phyloP scores from a whole-genome alignment of 2,888 invertebrate species.

The Lepidochitona cinerea region DNA sequence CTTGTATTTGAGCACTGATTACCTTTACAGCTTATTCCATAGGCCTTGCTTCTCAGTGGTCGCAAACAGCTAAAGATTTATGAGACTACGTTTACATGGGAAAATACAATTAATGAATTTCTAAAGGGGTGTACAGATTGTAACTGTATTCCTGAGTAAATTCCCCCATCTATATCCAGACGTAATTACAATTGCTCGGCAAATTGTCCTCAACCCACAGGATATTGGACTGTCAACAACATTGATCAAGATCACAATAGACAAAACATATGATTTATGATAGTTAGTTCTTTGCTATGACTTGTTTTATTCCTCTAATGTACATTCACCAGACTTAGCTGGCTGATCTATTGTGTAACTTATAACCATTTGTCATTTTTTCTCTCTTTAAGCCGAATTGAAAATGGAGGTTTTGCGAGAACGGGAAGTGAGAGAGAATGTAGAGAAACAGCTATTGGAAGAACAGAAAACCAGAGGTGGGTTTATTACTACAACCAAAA shows the following conservation, averaged over 20 bases:
- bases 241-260: background rate
- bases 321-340: background rate
- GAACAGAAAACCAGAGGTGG: slow-evolving; percentile 95
- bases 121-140: background rate
- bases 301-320: background rate
- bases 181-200: background rate
- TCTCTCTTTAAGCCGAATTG: slow-evolving; percentile 86
- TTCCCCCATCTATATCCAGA: background rate
- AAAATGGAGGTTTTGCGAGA: slow-evolving; percentile 96
- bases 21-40: background rate
- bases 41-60: background rate
- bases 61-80: background rate
- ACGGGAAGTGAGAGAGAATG: slow-evolving; percentile 91
- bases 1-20: background rate
- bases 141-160: background rate
- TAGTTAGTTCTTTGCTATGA: background rate
- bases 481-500: no score
- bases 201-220: background rate
- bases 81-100: background rate
- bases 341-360: background rate
- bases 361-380: background rate
- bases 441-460: slow-evolving; percentile 93
- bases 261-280: background rate
- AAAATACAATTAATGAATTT: slow-evolving; percentile 4
- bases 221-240: background rate